Percentiles rank a stretch among this genome's conserved stretches.
Conservation (phyloP, 2,888 invertebrate species). For the Zootermopsis nevadensis region DNA sequence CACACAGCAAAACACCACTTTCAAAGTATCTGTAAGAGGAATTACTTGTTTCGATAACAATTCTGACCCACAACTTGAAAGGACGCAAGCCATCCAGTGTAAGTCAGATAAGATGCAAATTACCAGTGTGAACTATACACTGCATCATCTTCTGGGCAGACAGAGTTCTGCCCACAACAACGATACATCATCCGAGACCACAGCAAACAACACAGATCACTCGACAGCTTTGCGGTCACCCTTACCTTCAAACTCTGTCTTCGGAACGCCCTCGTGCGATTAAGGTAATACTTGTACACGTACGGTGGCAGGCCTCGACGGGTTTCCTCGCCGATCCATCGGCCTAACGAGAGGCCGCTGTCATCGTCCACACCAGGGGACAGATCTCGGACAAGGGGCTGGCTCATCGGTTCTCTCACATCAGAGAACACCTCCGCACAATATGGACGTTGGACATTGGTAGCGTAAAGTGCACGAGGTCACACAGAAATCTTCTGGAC, state of each 20-base stretch:
- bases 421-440: not conserved
- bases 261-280: constrained; percentile 50
- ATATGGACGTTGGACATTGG: not conserved
- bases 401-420: constrained; percentile 58
- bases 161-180: too few species aligned
- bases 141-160: too few species aligned
- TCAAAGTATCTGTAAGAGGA: too few species aligned
- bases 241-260: constrained; percentile 51
- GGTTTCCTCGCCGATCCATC: constrained; percentile 76
- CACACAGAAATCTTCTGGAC: not conserved
- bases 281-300: constrained; percentile 74
- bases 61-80: too few species aligned
- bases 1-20: too few species aligned
- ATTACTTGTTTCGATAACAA: too few species aligned
- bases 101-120: too few species aligned
- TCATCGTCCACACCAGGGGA: constrained; percentile 45
- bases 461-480: not conserved
- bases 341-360: constrained; percentile 57
- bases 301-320: constrained; percentile 71
- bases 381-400: constrained; percentile 62
- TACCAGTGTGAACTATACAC: too few species aligned
- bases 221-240: too few species aligned
- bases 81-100: too few species aligned
- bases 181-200: too few species aligned
- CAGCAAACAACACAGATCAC: too few species aligned